A percentile compares a stretch with the other conserved stretches of the same genome.
Evolutionary conservation across 2,113 vertebrate genomes (phyloP).

Genomic region (Oceanites oceanicus): DNA sequence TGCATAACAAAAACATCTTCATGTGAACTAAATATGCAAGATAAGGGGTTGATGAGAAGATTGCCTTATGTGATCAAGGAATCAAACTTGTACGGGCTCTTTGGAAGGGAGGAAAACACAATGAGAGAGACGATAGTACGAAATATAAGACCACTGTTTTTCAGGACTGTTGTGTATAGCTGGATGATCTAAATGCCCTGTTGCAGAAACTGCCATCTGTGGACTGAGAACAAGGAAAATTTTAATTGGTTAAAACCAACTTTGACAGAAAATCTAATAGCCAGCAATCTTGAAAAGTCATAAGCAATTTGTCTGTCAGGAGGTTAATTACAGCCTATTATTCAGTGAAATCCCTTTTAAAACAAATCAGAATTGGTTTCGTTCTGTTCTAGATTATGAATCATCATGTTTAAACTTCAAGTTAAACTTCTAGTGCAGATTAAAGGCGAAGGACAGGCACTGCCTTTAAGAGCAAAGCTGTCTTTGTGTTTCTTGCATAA

Average conservation of each 20-base stretch:
- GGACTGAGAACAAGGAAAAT: background rate
- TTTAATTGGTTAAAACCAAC: background rate
- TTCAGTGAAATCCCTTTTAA: background rate
- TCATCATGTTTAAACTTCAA: background rate
- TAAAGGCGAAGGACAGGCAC: background rate
- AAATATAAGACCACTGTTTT: background rate
- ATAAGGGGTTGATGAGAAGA: background rate
- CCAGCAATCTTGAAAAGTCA: background rate
- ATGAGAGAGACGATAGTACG: background rate
- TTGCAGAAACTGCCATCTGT: background rate
- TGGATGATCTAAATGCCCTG: background rate
- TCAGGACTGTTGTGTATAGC: background rate
- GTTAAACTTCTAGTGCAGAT: background rate
- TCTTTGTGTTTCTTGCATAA: background rate
- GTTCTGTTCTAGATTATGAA: background rate
- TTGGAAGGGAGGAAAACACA: background rate
- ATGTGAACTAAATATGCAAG: background rate
- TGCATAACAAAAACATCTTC: background rate
- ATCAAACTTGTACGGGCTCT: background rate
- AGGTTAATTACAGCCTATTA: slow-evolving; percentile 6
- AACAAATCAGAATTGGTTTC: background rate
- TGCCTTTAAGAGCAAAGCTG: background rate
- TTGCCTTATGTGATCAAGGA: background rate
- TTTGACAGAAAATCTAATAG: background rate
- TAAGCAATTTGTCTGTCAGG: background rate